phyloP scores from a whole-genome alignment of 2,113 vertebrate species.

The Apistogramma diplotaenia region DNA sequence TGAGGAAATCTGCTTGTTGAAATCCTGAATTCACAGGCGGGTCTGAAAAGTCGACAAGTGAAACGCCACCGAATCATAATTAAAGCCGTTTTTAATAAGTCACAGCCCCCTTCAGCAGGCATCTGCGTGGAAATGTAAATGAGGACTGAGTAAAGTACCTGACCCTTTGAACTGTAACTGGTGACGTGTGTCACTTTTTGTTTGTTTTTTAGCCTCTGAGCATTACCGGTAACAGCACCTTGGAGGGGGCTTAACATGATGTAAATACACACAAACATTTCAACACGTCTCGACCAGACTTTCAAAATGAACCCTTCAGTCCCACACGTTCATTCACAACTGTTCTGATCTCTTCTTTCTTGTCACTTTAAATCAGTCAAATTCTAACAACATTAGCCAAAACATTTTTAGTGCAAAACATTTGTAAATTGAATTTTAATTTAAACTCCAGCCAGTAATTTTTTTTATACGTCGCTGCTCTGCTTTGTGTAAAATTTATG shows the following conservation, averaged over 20 bases:
- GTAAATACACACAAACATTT: background rate
- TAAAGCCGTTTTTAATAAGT: background rate
- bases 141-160: conserved; percentile 18
- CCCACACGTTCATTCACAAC: no score
- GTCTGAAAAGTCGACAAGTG: background rate
- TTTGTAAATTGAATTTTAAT: background rate
- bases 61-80: background rate
- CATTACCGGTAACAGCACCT: background rate
- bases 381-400: background rate
- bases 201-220: background rate
- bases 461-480: background rate
- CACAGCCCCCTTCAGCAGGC: background rate
- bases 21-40: background rate
- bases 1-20: background rate
- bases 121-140: background rate
- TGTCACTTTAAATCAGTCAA: background rate
- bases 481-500: background rate
- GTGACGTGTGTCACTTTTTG: background rate
- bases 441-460: background rate
- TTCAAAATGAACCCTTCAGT: background rate
- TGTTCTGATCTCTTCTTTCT: background rate
- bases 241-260: background rate
- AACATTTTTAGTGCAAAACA: background rate
- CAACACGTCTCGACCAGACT: background rate
- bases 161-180: background rate